Evolutionary conservation across 2,888 invertebrate genomes (phyloP).

Genomic region (Oeneis ivallda): DNA sequence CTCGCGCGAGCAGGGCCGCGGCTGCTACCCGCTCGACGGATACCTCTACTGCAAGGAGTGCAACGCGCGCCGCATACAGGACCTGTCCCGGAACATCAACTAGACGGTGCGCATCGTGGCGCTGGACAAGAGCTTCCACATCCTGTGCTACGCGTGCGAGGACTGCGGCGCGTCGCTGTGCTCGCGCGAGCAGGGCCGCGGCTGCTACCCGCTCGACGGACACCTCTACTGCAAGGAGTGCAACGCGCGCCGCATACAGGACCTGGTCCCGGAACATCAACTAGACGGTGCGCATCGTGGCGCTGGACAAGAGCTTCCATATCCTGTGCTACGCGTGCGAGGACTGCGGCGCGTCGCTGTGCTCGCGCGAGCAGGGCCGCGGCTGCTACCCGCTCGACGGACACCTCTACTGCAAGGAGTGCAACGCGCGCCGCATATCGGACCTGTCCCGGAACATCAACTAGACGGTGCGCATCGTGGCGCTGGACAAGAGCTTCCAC

Average conservation of each 20-base stretch:
- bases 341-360: constrained; percentile 95
- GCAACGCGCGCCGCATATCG: constrained; percentile 96
- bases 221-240: constrained; percentile 98
- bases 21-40: constrained; percentile 98
- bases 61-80: constrained; percentile 96
- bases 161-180: constrained; percentile 95
- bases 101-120: constrained; percentile 94
- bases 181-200: constrained; percentile 95
- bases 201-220: constrained; percentile 98
- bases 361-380: constrained; percentile 95
- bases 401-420: constrained; percentile 96
- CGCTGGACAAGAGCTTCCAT: constrained; percentile 98
- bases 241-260: constrained; percentile 96
- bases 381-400: constrained; percentile 98
- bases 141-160: constrained; percentile 97
- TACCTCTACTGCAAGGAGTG: constrained; percentile 98
- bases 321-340: constrained; percentile 97
- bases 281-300: constrained; percentile 93
- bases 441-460: no score
- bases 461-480: constrained; percentile 98
- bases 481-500: constrained; percentile 98
- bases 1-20: constrained; percentile 95
- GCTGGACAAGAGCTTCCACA: constrained; percentile 97
- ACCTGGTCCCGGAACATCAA: no score
- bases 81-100: constrained; percentile 86